Percentiles rank a stretch among this genome's conserved stretches.
These are phyloP conservation scores for Archegozetes longisetosus DNA, from an alignment of 1,140 invertebrate species.

Conservation along the genomic window DNA sequence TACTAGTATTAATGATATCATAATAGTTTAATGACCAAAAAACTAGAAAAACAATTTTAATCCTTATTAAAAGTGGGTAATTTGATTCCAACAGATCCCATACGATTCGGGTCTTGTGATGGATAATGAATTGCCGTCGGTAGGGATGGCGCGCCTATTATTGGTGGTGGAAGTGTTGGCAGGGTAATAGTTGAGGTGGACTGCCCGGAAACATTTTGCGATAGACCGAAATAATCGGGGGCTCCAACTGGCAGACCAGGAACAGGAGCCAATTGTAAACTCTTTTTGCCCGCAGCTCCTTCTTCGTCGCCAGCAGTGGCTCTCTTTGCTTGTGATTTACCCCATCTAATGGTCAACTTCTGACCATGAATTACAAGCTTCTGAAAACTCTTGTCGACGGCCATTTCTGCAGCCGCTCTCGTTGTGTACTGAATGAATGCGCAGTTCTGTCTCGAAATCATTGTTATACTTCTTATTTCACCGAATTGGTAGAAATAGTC, in stretches of 20 bases:
- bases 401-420: constrained; percentile 69
- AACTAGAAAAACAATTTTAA: no score
- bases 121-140: constrained; percentile 59
- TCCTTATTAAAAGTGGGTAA: background rate
- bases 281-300: constrained; percentile 29
- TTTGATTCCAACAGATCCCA: constrained; percentile 40
- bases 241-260: constrained; percentile 52
- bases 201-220: no score
- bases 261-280: constrained; percentile 52
- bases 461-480: constrained; percentile 84
- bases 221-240: constrained; percentile 19
- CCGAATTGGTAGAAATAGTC: constrained; percentile 97
- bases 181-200: background rate
- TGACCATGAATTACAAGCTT: constrained; percentile 74
- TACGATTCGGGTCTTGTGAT: constrained; percentile 76
- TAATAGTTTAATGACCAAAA: no score
- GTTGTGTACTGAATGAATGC: constrained; percentile 94
- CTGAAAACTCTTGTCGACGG: constrained; percentile 91
- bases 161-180: background rate
- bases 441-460: constrained; percentile 85
- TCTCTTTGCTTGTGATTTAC: constrained; percentile 61
- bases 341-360: constrained; percentile 91
- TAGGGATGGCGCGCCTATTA: constrained; percentile 18
- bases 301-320: constrained; percentile 24
- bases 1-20: no score